Evolutionary conservation across 1,140 invertebrate species (phyloP).

Genomic region (Oncopodura yosiiana): DNA sequence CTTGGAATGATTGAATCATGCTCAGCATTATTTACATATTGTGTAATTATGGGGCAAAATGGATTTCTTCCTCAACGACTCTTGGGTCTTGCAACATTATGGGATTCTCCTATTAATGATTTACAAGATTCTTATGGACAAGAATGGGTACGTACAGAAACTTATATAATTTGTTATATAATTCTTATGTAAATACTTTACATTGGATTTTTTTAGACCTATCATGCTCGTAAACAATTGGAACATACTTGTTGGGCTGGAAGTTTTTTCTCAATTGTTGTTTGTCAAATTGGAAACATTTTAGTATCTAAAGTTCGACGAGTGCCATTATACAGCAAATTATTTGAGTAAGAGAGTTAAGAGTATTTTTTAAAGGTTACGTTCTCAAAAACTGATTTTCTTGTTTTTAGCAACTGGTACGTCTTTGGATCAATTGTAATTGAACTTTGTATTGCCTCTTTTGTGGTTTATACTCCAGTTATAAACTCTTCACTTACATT

Average conservation of each 20-base stretch:
- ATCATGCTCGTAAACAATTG: constrained; percentile 4
- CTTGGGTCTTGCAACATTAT: constrained; percentile 33
- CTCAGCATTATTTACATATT: constrained; percentile 46
- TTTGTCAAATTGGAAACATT: constrained; percentile 1
- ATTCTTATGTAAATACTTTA: background rate
- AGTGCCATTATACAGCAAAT: background rate
- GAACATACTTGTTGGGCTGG: constrained; percentile 1
- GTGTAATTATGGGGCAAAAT: constrained; percentile 48
- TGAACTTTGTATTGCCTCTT: background rate
- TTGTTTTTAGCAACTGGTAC: background rate
- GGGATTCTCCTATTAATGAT: constrained; percentile 25
- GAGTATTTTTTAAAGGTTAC: background rate
- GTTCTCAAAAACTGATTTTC: background rate
- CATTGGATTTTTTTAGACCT: constrained; percentile 5
- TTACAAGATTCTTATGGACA: constrained; percentile 26
- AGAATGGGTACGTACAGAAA: constrained; percentile 21
- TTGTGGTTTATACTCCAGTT: background rate
- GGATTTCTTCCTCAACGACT: constrained; percentile 45
- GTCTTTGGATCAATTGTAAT: background rate
- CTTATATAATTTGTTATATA: background rate
- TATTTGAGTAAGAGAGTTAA: constrained; percentile 19
- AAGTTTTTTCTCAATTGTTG: constrained; percentile 7
- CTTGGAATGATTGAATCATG: constrained; percentile 43
- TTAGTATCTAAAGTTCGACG: background rate
- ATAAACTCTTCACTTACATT: constrained; percentile 2